Evolutionary conservation across 2,113 vertebrate species (phyloP).

Genomic region (Symphodus melops): DNA sequence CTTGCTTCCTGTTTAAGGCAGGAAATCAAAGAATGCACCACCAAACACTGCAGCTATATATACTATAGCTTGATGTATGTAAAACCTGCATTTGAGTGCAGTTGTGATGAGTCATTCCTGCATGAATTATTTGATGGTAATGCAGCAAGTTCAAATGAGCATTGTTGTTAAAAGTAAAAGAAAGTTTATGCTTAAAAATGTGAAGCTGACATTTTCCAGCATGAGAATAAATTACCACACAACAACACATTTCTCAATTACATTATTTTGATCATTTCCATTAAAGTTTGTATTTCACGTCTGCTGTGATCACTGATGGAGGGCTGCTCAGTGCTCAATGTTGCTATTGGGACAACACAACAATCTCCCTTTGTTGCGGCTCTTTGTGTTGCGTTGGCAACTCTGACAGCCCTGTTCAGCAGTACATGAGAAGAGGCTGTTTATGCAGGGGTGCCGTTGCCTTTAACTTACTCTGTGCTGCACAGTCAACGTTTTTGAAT

Average conservation of each 20-base stretch:
- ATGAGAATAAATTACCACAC: not conserved
- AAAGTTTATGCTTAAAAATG: too few species aligned
- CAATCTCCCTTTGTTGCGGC: not conserved
- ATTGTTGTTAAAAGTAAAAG: not conserved
- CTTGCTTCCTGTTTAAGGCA: not conserved
- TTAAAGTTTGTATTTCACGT: not conserved
- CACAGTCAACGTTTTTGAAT: not conserved
- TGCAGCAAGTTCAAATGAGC: not conserved
- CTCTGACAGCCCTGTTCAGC: constrained; percentile 26
- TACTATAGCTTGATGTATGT: not conserved
- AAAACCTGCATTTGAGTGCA: not conserved
- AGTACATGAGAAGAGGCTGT: constrained; percentile 16
- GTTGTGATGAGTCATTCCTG: not conserved
- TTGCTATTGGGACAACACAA: not conserved
- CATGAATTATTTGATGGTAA: not conserved
- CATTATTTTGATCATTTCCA: not conserved
- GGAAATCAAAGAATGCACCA: not conserved
- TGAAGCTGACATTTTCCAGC: not conserved
- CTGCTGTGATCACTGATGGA: not conserved
- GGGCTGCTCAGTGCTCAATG: not conserved
- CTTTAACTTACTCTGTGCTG: not conserved
- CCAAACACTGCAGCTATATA: too few species aligned
- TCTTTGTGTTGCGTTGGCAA: not conserved
- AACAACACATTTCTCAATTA: not conserved
- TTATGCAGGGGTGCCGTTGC: constrained; percentile 10